A percentile compares a stretch with the other conserved stretches of the same genome.
These are phyloP conservation scores for Rhinichthys osculus DNA, from an alignment of 2,797 vertebrate genomes.

Conservation along the genomic window DNA sequence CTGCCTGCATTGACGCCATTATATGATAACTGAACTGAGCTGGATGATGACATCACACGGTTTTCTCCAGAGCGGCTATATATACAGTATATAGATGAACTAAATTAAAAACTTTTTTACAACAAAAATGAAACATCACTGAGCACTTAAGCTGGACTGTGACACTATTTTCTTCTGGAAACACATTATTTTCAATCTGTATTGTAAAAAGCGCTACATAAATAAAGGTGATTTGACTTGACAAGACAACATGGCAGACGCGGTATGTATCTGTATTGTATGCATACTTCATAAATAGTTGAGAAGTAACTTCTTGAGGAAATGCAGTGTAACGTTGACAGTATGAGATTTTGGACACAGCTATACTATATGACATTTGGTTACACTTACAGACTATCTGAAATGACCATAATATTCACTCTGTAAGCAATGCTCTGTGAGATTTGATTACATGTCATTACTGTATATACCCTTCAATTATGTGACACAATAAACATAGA, in stretches of 20 bases:
- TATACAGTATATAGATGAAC: too few species aligned
- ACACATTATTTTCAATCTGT: too few species aligned
- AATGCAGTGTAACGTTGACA: not conserved
- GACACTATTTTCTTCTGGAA: too few species aligned
- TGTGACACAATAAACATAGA: constrained; percentile 6
- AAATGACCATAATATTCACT: constrained; percentile 14
- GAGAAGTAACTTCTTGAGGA: not conserved
- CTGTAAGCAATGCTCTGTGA: not conserved
- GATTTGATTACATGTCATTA: constrained; percentile 34
- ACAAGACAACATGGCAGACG: not conserved
- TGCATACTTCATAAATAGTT: not conserved
- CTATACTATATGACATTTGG: not conserved
- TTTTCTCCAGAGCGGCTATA: too few species aligned
- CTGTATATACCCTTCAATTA: constrained; percentile 16
- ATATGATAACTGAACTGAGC: too few species aligned
- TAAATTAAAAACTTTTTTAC: too few species aligned
- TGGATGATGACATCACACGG: too few species aligned
- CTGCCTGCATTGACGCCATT: too few species aligned
- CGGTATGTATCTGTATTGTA: not conserved
- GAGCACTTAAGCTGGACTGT: too few species aligned
- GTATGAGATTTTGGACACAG: not conserved
- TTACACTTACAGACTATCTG: constrained; percentile 3
- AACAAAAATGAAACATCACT: too few species aligned
- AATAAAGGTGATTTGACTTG: too few species aligned
- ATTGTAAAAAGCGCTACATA: too few species aligned